Percentiles rank a stretch among this genome's conserved stretches.
Conservation (phyloP, 2,888 invertebrate genomes). For the Drosophila meridiana region DNA sequence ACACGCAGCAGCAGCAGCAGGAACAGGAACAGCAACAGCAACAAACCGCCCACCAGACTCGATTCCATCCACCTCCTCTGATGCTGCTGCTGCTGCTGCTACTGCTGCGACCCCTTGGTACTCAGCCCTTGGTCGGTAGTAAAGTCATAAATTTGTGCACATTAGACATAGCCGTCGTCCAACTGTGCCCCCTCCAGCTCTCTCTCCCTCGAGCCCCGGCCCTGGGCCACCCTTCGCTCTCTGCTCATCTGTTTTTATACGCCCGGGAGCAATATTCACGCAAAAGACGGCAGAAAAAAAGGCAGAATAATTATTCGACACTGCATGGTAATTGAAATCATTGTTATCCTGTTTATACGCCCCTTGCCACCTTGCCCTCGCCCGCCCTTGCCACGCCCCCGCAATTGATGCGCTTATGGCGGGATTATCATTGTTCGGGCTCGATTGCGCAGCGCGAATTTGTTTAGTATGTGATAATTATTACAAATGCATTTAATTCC, state of each 20-base stretch:
- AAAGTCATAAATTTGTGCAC: conserved; percentile 83
- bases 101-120: conserved; percentile 15
- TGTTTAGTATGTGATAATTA: conserved; percentile 58
- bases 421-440: conserved; percentile 74
- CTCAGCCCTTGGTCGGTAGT: conserved; percentile 47
- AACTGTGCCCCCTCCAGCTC: conserved; percentile 1
- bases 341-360: conserved; percentile 75
- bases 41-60: conserved; percentile 58
- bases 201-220: neutral
- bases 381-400: conserved; percentile 3
- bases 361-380: conserved; percentile 4
- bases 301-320: conserved; percentile 82
- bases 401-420: conserved; percentile 65
- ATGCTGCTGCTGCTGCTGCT: neutral
- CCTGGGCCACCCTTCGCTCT: conserved; percentile 19
- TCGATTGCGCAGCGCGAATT: conserved; percentile 25
- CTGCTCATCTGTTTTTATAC: conserved; percentile 82
- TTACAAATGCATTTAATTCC: conserved; percentile 39
- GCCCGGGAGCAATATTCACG: conserved; percentile 84
- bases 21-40: conserved; percentile 34
- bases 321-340: conserved; percentile 82
- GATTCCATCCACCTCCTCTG: conserved; percentile 11
- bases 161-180: conserved; percentile 81
- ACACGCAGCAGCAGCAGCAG: conserved; percentile 36
- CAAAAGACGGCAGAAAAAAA: conserved; percentile 72